Percentiles rank a stretch among this genome's conserved stretches.
phyloP scores from a whole-genome alignment of 2,888 invertebrate species.

The Rhagonycha lutea region DNA sequence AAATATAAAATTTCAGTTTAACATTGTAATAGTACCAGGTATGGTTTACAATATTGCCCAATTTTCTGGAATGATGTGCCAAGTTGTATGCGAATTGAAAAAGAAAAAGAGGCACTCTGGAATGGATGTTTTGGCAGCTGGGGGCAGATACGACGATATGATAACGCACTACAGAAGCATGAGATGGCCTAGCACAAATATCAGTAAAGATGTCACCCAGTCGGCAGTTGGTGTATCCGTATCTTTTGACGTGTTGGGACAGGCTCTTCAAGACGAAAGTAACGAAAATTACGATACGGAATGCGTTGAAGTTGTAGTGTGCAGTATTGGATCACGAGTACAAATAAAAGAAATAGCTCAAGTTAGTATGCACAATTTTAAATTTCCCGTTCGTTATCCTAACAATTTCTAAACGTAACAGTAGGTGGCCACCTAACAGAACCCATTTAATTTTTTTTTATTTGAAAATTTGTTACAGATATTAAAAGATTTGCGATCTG shows the following conservation, averaged over 20 bases:
- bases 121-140: constrained; percentile 79
- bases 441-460: background rate
- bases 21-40: constrained; percentile 63
- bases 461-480: constrained; percentile 46
- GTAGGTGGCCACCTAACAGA: too few species aligned
- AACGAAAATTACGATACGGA: constrained; percentile 50
- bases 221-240: constrained; percentile 84
- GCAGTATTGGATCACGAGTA: constrained; percentile 64
- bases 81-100: constrained; percentile 65
- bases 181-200: constrained; percentile 43
- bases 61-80: constrained; percentile 71
- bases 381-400: background rate
- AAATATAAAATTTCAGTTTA: constrained; percentile 60
- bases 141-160: constrained; percentile 88
- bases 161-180: constrained; percentile 70
- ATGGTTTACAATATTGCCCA: constrained; percentile 65
- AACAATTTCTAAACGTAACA: too few species aligned
- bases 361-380: constrained; percentile 39
- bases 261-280: constrained; percentile 60
- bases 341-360: constrained; percentile 61
- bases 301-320: constrained; percentile 68
- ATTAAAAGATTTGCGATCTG: constrained; percentile 70
- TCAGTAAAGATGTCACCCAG: constrained; percentile 48
- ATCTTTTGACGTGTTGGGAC: constrained; percentile 77
- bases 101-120: constrained; percentile 60